Percentiles rank a stretch among this genome's conserved stretches.
Conservation (phyloP, 1,140 invertebrate genomes). For the Lasioglossum baleicum region DNA sequence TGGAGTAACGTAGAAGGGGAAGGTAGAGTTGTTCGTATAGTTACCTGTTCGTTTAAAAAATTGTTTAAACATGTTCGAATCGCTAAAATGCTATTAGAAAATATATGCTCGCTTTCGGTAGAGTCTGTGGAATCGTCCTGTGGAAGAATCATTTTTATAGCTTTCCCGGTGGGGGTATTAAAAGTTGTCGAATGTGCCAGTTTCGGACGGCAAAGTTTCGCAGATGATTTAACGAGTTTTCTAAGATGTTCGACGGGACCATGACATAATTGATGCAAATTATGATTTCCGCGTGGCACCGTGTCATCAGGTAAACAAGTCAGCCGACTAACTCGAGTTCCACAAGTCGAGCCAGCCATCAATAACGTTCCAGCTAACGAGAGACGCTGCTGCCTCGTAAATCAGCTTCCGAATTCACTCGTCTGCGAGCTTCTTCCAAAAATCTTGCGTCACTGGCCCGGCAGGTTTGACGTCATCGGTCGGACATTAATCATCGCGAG, state of each 20-base stretch:
- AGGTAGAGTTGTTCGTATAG: no score
- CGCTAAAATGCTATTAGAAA: no score
- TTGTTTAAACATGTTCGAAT: no score
- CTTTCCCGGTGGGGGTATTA: no score
- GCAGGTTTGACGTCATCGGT: slow-evolving; percentile 55
- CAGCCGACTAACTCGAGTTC: background rate
- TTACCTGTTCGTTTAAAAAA: no score
- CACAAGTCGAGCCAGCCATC: slow-evolving; percentile 4
- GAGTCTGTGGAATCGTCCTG: no score
- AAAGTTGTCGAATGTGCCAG: no score
- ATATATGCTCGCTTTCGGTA: no score
- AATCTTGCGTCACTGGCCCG: slow-evolving; percentile 54
- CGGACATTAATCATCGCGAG: slow-evolving; percentile 57
- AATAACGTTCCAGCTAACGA: slow-evolving; percentile 38
- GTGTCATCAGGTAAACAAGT: slow-evolving; percentile 5
- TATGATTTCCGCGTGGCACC: background rate
- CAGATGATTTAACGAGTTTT: background rate
- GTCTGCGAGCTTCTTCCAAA: slow-evolving; percentile 16
- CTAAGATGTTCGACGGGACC: background rate
- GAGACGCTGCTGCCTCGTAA: slow-evolving; percentile 46
- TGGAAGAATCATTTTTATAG: no score
- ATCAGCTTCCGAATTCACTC: slow-evolving; percentile 49
- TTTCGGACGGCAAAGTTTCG: no score
- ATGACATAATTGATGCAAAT: background rate
- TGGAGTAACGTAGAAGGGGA: no score